These are phyloP conservation scores for Odontamblyopus rebecca DNA, from an alignment of 2,797 vertebrate genomes.

Conservation along the genomic window DNA sequence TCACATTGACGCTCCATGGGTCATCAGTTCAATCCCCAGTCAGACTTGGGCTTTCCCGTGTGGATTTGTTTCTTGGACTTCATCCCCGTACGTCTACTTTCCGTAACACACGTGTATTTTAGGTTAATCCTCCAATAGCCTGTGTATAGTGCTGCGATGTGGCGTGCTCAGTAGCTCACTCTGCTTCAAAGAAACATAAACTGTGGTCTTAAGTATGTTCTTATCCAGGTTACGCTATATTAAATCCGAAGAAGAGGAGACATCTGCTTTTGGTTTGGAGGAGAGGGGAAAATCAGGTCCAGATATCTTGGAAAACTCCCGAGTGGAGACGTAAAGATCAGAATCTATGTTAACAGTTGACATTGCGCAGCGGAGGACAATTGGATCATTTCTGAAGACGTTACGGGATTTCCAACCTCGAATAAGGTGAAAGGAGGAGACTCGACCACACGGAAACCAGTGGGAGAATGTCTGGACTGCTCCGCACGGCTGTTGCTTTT, in stretches of 20 bases:
- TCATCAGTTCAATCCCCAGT: neutral
- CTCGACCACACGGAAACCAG: too few relatives aligned
- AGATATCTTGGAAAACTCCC: neutral
- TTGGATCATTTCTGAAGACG: neutral
- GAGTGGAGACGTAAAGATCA: neutral
- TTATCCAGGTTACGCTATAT: slow-evolving; percentile 10
- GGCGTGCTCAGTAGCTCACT: neutral
- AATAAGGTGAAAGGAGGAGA: too few relatives aligned
- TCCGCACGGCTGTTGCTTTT: too few relatives aligned
- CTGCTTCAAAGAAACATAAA: neutral
- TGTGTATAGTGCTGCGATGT: too few relatives aligned
- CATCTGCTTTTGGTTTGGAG: neutral
- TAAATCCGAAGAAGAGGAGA: neutral
- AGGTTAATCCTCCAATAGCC: neutral
- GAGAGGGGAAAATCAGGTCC: neutral
- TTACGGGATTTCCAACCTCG: neutral
- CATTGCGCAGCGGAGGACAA: neutral
- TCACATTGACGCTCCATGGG: neutral
- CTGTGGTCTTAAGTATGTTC: neutral
- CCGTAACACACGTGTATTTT: neutral
- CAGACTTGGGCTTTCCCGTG: neutral
- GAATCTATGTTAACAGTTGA: neutral
- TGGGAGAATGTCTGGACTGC: too few relatives aligned
- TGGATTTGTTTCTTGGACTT: neutral
- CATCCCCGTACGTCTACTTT: neutral